Evolutionary conservation across 92 coral and sea anemone species (phyloP).

Genomic region (Isaurus tuberculatus): DNA sequence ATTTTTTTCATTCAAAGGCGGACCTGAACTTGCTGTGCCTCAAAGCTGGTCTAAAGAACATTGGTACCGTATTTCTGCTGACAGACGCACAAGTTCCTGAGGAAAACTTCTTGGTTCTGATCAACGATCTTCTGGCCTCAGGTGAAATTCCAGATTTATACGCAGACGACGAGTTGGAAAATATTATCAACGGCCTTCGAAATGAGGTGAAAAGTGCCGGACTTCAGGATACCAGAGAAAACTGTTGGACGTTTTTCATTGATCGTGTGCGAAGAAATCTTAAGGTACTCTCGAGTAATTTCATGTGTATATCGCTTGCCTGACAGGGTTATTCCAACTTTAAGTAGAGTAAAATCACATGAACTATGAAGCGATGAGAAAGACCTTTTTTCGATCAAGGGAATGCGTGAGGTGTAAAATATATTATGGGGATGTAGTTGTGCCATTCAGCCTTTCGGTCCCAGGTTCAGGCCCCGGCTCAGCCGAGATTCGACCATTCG

Average conservation of each 20-base stretch:
- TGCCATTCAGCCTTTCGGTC: too few species aligned
- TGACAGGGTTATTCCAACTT: not conserved
- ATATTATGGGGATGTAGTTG: too few species aligned
- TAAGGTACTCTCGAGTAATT: conserved; percentile 57
- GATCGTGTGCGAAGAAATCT: conserved; percentile 94
- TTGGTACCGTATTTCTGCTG: conserved; percentile 94
- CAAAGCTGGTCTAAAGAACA: conserved; percentile 97
- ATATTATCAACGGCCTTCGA: conserved; percentile 88
- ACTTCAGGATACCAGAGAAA: conserved; percentile 96
- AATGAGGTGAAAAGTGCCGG: conserved; percentile 99
- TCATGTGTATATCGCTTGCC: not conserved
- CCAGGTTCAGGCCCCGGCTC: too few species aligned
- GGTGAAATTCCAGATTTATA: conserved; percentile 98
- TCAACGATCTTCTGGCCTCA: conserved; percentile 97
- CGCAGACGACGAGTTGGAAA: conserved; percentile 98
- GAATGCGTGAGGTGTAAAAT: too few species aligned
- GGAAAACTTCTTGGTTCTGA: conserved; percentile 94
- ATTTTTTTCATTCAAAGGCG: conserved; percentile 48
- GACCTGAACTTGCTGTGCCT: conserved; percentile 90
- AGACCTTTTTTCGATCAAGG: too few species aligned
- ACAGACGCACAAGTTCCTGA: conserved; percentile 99
- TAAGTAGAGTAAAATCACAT: not conserved
- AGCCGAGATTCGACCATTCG: too few species aligned
- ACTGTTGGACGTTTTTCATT: conserved; percentile 99
- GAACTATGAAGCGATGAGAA: too few species aligned